phyloP scores from a whole-genome alignment of 2,888 invertebrate genomes.

The Chalcosyrphus nemorum region DNA sequence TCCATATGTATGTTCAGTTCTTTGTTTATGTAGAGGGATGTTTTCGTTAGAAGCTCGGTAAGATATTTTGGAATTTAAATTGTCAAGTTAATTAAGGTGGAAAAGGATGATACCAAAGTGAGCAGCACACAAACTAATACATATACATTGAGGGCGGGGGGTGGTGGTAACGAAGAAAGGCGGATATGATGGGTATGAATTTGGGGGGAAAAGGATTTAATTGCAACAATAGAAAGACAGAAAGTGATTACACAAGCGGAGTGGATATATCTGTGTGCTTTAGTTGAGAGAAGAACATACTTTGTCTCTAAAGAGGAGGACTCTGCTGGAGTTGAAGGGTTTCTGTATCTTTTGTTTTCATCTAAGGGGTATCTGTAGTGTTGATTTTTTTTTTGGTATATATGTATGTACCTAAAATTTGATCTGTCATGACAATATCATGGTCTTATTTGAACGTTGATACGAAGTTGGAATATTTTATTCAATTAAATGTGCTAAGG shows the following conservation, averaged over 20 bases:
- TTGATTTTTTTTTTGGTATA: neutral
- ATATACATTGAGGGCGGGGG: neutral
- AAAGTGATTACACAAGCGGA: conserved; percentile 34
- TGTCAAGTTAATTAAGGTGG: conserved; percentile 56
- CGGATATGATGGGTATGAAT: neutral
- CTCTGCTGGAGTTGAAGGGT: neutral
- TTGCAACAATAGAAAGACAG: conserved; percentile 31
- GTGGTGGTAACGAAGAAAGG: too few relatives aligned
- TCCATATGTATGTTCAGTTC: neutral
- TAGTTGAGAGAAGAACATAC: neutral
- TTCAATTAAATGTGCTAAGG: conserved; percentile 22
- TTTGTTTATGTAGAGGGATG: conserved; percentile 20
- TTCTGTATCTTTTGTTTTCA: neutral
- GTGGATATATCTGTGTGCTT: neutral
- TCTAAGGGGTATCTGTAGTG: neutral
- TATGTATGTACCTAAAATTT: neutral
- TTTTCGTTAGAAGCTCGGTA: conserved; percentile 32
- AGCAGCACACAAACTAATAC: conserved; percentile 8
- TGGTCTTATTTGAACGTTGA: neutral
- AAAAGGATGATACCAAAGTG: conserved; percentile 27
- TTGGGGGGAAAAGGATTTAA: conserved; percentile 17
- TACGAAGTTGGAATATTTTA: conserved; percentile 26
- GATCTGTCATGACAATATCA: neutral
- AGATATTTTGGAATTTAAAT: conserved; percentile 60
- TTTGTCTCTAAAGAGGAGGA: neutral